Conservation (phyloP, 1,140 invertebrate species). For the Littorina saxatilis region DNA sequence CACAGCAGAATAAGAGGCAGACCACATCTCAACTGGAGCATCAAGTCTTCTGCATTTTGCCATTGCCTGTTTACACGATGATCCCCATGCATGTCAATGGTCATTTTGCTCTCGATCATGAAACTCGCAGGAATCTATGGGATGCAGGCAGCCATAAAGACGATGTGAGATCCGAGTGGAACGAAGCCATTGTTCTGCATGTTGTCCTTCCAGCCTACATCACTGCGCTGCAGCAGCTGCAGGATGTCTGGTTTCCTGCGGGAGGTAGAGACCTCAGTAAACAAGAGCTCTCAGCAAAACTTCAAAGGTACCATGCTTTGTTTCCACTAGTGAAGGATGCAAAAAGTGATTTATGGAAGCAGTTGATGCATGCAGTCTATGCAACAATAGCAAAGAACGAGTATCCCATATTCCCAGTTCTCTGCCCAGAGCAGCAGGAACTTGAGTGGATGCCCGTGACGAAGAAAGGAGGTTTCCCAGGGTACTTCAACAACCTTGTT, state of each 20-base stretch:
- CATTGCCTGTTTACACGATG: conserved; percentile 63
- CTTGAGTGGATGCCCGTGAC: conserved; percentile 15
- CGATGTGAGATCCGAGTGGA: conserved; percentile 60
- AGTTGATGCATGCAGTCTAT: conserved; percentile 27
- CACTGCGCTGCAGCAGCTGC: conserved; percentile 39
- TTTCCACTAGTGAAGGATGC: conserved; percentile 42
- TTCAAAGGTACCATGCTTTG: conserved; percentile 34
- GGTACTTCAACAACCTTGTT: conserved; percentile 32
- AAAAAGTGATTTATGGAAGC: conserved; percentile 33
- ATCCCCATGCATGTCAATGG: conserved; percentile 71
- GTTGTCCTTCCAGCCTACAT: conserved; percentile 62
- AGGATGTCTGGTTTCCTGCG: conserved; percentile 7
- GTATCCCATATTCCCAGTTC: conserved; percentile 26
- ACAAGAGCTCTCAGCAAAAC: not conserved
- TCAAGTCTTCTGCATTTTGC: conserved; percentile 69
- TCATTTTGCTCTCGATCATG: conserved; percentile 71
- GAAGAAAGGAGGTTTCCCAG: not conserved
- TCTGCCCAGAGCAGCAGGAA: not conserved
- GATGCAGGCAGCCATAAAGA: conserved; percentile 28
- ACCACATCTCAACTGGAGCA: no score
- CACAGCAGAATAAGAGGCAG: not conserved
- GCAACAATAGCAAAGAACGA: conserved; percentile 1
- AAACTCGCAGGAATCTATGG: conserved; percentile 68
- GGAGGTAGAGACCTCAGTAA: not conserved
- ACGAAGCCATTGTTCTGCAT: conserved; percentile 52